These are phyloP conservation scores for Pachypanchax playfairii DNA, from an alignment of 2,113 vertebrate species.

Conservation along the genomic window DNA sequence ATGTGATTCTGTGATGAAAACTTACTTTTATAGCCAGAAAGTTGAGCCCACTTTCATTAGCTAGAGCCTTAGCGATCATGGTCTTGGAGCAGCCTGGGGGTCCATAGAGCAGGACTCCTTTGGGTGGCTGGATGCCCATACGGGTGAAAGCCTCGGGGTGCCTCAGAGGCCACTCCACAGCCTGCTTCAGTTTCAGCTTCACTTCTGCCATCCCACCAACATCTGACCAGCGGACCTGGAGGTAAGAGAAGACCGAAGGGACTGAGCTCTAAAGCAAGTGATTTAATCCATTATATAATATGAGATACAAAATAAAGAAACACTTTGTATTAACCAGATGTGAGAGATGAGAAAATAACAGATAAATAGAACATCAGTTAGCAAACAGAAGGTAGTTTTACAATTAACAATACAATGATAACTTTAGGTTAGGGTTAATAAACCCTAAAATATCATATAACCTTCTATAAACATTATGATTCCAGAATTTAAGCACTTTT, in stretches of 20 bases:
- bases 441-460: too few species aligned
- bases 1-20: background rate
- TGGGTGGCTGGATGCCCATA: slow-evolving; percentile 93
- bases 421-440: too few species aligned
- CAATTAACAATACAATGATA: too few species aligned
- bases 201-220: slow-evolving; percentile 94
- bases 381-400: too few species aligned
- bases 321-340: background rate
- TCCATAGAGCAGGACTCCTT: slow-evolving; percentile 93
- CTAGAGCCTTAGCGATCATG: slow-evolving; percentile 96
- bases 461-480: too few species aligned
- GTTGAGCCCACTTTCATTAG: slow-evolving; percentile 94
- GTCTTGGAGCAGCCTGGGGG: slow-evolving; percentile 99
- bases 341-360: too few species aligned
- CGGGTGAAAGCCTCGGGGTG: slow-evolving; percentile 90
- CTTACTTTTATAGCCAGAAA: slow-evolving; percentile 94
- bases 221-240: slow-evolving; percentile 93
- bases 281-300: too few species aligned
- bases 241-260: background rate
- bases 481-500: too few species aligned
- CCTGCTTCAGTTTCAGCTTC: slow-evolving; percentile 94
- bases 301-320: too few species aligned
- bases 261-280: too few species aligned
- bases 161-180: slow-evolving; percentile 95
- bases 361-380: too few species aligned